Evolutionary conservation across 2,797 vertebrate genomes (phyloP).

Genomic region (Luscinia luscinia): DNA sequence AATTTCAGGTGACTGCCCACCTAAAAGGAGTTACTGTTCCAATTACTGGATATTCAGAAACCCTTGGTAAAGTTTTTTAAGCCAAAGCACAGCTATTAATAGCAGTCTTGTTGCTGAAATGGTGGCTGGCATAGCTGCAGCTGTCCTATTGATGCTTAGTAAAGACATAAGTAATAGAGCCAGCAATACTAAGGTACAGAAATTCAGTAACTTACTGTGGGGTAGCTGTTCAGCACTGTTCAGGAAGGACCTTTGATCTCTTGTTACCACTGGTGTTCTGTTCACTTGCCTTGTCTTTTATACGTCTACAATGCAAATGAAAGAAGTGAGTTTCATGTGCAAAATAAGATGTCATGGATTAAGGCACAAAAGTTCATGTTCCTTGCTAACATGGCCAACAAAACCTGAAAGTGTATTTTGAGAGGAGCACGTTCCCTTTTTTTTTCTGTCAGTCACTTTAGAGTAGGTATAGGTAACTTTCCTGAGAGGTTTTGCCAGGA

Average conservation of each 20-base stretch:
- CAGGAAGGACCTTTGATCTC: neutral
- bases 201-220: neutral
- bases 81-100: neutral
- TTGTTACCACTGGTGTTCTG: neutral
- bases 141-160: neutral
- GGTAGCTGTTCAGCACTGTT: neutral
- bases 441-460: neutral
- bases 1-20: neutral
- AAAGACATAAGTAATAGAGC: neutral
- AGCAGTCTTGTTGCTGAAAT: neutral
- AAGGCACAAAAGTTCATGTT: neutral
- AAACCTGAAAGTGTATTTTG: neutral
- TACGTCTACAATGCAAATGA: neutral
- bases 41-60: neutral
- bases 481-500: neutral
- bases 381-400: neutral
- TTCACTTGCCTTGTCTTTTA: neutral
- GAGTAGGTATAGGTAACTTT: neutral
- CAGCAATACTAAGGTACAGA: neutral
- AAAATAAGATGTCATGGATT: neutral
- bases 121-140: neutral
- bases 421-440: neutral
- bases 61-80: neutral
- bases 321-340: neutral
- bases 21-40: neutral